Base-by-base conservation (phyloP, 2,888 invertebrate species). In the Hydropsyche betteni region DNA sequence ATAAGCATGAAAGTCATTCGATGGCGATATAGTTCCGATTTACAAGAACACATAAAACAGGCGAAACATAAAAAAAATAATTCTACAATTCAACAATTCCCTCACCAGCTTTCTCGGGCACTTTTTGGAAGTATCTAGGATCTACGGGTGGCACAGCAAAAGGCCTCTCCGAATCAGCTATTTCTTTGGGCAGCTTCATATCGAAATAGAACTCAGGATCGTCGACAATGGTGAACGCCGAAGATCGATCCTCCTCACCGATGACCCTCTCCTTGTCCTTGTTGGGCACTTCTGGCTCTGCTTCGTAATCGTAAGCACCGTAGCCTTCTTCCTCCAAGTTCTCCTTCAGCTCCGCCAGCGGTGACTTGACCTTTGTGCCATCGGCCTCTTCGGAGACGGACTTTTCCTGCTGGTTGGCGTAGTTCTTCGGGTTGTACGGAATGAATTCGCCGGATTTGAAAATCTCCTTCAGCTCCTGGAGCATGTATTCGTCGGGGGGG, bases 141-240 rank as follows among this genome's bases (percentile, higher is more conserved):
- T 74, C 74, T 53, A 73, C 70, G n/a, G 78, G 78, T 34, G 76
- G 69, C 8, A 76, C 74, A 0, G 78, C 78, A 16, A 78, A 78
- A 0, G 76, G 78, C n/a, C 68, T 69, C 44, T 52, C 33, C 12
- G 36, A 36, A 16, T 74, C 73, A 51, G 68, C 5, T 6, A 51
- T 14, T 5, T 10, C 53, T 7, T 16, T 12, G 2, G 55, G 44
- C 14, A 36, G 68, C 14, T 58, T 38, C 50, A 74, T 50, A 10
- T 52, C 12, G 36, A 74, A 76, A 14, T 69, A 74, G 14, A 76
- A 76, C 16, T 76, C 76, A 50, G 76, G 76, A 16, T 51, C 68
- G 12, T 34, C 36, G 14, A n/a, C n/a, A 7, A n/a, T 24, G 24
- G 24, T 24, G 2, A 24, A 24, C 24, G 24, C 16, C 4, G 58